phyloP scores from a whole-genome alignment of 2,113 vertebrate species.

The Etheostoma spectabile region DNA sequence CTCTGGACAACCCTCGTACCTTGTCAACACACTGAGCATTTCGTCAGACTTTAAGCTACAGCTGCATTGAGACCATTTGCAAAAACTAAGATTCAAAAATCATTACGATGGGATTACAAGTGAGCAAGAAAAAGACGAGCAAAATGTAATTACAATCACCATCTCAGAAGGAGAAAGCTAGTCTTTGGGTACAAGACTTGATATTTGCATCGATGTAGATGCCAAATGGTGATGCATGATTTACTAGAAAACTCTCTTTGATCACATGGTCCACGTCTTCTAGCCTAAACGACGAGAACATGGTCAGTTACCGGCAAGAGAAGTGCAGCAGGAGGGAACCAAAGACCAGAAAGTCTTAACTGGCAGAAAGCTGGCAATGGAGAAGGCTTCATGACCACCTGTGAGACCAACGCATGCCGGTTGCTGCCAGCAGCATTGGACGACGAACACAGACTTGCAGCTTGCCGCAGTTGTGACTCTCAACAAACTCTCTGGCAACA shows the following conservation, averaged over 20 bases:
- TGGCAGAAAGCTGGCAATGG: slow-evolving; percentile 67
- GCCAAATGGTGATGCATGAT: background rate
- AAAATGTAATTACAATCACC: background rate
- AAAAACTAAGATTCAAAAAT: slow-evolving; percentile 21
- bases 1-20: slow-evolving; percentile 49
- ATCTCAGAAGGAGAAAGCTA: background rate
- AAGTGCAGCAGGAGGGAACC: slow-evolving; percentile 45
- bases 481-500: slow-evolving; percentile 51
- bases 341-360: slow-evolving; percentile 56
- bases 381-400: slow-evolving; percentile 59
- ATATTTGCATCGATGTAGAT: background rate
- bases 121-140: background rate
- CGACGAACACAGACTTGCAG: slow-evolving; percentile 60
- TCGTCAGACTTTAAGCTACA: slow-evolving; percentile 32
- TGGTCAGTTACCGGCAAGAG: slow-evolving; percentile 28
- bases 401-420: slow-evolving; percentile 28
- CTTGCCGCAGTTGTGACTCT: slow-evolving; percentile 54
- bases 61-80: slow-evolving; percentile 19
- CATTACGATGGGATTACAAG: background rate
- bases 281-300: slow-evolving; percentile 44
- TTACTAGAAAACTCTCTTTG: background rate
- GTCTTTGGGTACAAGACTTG: background rate
- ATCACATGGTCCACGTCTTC: slow-evolving; percentile 16
- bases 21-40: slow-evolving; percentile 50
- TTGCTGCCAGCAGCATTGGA: slow-evolving; percentile 67